Conservation (phyloP, 1,140 invertebrate genomes). For the Bradysia coprophila region DNA sequence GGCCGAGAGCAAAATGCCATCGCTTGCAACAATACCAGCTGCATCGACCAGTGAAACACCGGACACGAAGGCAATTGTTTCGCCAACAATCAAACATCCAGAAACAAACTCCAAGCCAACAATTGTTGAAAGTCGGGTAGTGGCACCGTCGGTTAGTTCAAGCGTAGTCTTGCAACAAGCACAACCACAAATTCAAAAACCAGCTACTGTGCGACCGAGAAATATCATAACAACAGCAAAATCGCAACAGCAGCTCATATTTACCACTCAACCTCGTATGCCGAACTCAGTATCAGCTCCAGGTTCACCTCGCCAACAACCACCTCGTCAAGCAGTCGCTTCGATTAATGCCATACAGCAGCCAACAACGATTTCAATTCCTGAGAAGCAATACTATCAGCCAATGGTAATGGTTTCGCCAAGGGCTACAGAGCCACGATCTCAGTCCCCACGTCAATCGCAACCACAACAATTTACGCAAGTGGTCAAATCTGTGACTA, state of each 20-base stretch:
- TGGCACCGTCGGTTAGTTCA: background rate
- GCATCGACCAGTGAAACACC: background rate
- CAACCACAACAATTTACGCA: constrained; percentile 9
- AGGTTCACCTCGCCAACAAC: constrained; percentile 13
- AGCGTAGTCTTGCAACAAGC: background rate
- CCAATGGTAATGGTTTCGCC: constrained; percentile 30
- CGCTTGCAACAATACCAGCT: background rate
- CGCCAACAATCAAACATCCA: background rate
- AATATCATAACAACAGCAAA: background rate
- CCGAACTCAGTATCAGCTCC: constrained; percentile 1
- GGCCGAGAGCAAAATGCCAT: background rate
- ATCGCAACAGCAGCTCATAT: background rate
- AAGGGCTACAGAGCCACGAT: constrained; percentile 21
- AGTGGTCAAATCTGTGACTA: background rate
- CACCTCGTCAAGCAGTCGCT: too few relatives aligned
- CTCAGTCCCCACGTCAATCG: constrained; percentile 24
- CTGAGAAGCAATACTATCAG: constrained; percentile 32
- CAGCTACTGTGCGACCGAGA: background rate
- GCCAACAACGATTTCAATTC: constrained; percentile 36
- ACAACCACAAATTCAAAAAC: too few relatives aligned
- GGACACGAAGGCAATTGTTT: background rate
- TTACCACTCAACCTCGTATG: background rate
- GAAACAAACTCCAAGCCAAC: background rate
- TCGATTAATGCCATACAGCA: constrained; percentile 28
- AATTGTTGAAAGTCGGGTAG: background rate